Evolutionary conservation across 2,113 vertebrate genomes (phyloP).

Genomic region (Sula dactylatra): DNA sequence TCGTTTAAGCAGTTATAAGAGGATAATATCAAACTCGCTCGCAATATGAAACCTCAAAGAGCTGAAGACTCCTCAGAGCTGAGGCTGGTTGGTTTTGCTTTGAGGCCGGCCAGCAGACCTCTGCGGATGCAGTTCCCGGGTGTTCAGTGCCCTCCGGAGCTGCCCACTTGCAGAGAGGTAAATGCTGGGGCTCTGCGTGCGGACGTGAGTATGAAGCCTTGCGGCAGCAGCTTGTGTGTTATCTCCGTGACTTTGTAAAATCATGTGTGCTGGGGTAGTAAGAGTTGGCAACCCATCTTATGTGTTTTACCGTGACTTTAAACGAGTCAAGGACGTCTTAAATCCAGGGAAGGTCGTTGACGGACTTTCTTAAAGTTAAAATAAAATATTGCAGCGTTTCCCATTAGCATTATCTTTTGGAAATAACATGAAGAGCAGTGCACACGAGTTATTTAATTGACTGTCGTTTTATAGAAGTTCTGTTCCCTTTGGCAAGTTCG

Average conservation of each 20-base stretch:
- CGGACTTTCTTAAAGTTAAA: constrained; percentile 47
- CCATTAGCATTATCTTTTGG: not conserved
- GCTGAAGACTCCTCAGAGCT: not conserved
- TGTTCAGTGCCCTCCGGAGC: constrained; percentile 75
- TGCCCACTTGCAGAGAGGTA: constrained; percentile 79
- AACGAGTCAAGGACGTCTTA: constrained; percentile 6
- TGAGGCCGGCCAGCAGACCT: constrained; percentile 79
- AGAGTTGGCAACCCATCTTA: constrained; percentile 8
- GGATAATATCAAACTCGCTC: not conserved
- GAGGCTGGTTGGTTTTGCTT: constrained; percentile 38
- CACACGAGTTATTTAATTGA: constrained; percentile 11
- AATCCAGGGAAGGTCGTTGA: constrained; percentile 4
- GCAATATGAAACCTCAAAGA: not conserved
- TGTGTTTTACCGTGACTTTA: constrained; percentile 12
- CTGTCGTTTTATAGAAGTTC: not conserved
- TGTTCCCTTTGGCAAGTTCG: not conserved
- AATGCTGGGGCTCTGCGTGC: constrained; percentile 79
- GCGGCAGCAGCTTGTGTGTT: not conserved
- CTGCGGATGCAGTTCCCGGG: constrained; percentile 78
- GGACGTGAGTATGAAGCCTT: constrained; percentile 77
- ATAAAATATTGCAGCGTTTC: constrained; percentile 22
- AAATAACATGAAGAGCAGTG: not conserved
- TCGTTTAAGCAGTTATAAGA: not conserved
- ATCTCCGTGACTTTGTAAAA: constrained; percentile 28
- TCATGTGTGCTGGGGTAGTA: not conserved